Conservation (phyloP, 2,797 vertebrate genomes). For the Serranus cabrilla region DNA sequence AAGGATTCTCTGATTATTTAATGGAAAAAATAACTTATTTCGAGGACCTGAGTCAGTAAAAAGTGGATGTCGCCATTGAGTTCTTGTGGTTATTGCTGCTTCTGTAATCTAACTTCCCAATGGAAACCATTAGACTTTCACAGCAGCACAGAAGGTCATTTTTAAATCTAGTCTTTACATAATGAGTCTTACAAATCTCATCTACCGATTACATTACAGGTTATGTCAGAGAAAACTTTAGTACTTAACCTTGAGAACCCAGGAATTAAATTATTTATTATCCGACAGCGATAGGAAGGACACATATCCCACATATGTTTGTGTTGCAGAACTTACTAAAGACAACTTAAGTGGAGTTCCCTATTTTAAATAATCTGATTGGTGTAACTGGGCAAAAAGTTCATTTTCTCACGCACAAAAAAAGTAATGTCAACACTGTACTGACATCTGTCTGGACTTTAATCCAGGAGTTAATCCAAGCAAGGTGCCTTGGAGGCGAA, state of each 20-base stretch:
- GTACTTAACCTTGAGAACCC: not conserved
- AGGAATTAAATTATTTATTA: not conserved
- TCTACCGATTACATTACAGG: not conserved
- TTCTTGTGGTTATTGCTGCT: no score
- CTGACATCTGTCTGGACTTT: slow-evolving; percentile 36
- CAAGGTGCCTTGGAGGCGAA: slow-evolving; percentile 56
- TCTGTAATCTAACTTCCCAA: not conserved
- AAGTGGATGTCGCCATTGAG: no score
- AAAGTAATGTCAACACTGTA: not conserved
- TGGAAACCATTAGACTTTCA: not conserved
- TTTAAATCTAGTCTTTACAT: not conserved
- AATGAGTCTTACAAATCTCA: not conserved
- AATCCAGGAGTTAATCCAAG: slow-evolving; percentile 42
- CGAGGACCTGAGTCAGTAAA: no score
- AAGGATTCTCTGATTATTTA: no score
- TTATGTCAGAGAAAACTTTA: not conserved
- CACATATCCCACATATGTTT: not conserved
- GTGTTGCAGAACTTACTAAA: not conserved
- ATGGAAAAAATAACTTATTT: no score
- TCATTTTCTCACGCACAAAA: not conserved
- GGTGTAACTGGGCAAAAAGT: not conserved
- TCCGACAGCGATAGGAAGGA: not conserved
- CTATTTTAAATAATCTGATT: not conserved
- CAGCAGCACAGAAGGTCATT: not conserved
- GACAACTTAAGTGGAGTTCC: no score